Percentiles rank a stretch among this genome's conserved stretches.
Evolutionary conservation across 2,113 vertebrate species (phyloP).

Genomic region (Lepisosteus osseus): DNA sequence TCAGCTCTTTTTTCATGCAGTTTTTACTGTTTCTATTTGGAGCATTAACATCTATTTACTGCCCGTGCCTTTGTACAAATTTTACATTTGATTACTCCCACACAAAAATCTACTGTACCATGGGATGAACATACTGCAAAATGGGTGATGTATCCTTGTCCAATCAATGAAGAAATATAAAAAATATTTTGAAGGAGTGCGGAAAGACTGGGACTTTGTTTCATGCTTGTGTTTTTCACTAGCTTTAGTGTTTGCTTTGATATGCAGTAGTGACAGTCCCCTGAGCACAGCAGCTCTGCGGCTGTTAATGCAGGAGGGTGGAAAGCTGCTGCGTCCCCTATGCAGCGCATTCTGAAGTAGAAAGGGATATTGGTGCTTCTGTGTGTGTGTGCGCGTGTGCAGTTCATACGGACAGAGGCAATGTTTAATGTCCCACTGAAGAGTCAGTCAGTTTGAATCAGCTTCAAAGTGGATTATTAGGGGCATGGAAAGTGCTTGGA

Average conservation of each 20-base stretch:
- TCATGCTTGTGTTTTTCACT: neutral
- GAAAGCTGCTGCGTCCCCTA: neutral
- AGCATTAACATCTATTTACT: no score
- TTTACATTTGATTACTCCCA: no score
- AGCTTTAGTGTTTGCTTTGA: neutral
- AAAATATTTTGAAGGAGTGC: no score
- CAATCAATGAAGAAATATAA: no score
- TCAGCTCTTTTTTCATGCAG: no score
- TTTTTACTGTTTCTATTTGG: no score
- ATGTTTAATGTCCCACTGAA: conserved; percentile 51
- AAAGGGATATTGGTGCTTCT: neutral
- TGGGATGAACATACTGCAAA: no score
- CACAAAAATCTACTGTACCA: no score
- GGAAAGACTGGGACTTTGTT: neutral
- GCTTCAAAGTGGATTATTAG: conserved; percentile 44
- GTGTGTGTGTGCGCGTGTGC: neutral
- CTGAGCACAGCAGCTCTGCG: neutral
- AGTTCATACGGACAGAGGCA: conserved; percentile 2
- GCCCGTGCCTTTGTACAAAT: no score
- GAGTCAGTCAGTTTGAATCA: conserved; percentile 52
- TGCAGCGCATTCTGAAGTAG: neutral
- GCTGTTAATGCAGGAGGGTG: neutral
- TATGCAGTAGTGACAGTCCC: neutral
- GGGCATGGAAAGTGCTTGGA: conserved; percentile 15
- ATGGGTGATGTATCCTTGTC: no score